Base-by-base conservation (phyloP, 1,140 invertebrate species). In the Drosophila athabasca region DNA sequence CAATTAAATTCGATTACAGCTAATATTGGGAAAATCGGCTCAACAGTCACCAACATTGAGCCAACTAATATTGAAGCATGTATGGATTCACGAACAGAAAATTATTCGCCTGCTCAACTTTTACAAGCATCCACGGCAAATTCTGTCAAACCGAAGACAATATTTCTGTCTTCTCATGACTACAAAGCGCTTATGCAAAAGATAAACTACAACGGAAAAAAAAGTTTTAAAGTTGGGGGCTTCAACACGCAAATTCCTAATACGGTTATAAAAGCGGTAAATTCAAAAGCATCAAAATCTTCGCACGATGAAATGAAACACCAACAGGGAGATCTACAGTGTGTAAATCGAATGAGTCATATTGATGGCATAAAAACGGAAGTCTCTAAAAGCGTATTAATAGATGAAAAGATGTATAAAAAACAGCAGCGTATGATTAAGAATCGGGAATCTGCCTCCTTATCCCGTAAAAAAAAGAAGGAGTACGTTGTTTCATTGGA, bases 391-490 rank as follows among this genome's bases (percentile, higher is more conserved):
- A 57, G 49, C 13, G 49, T 45, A 3, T 54, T 91, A 50, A 76
- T 90, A 26, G 88, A 91, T 26, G 89, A 92, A n/a, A 95, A 95
- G 84, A 93, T 93, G 22, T 84, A 96, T 1, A 97, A 97, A 79
- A 94, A 96, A 78, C 96, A 97, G 83, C 96, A 97, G 84, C 94
- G 96, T 75, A 97, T 97, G 96, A 97, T 97, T 44, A 97, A 97
- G 93, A 98, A 96, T 92, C 91, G 96, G 19, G 97, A 98, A 92
- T 97, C 97, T 0, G 97, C 97, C 8, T 97, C 96, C 91, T 93
- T 98, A 51, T 98, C 97, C 0, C 93, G 97, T 17, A 97, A 98
- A 91, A 97, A 97, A 91, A 98, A 97, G 83, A 98, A 98, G 90
- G 97, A 98, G 91, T 98, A 98, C 90, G 94, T 98, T 8, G 94